These are phyloP conservation scores for Stegophylla sp. DNA, from an alignment of 2,888 invertebrate species.

Conservation along the genomic window DNA sequence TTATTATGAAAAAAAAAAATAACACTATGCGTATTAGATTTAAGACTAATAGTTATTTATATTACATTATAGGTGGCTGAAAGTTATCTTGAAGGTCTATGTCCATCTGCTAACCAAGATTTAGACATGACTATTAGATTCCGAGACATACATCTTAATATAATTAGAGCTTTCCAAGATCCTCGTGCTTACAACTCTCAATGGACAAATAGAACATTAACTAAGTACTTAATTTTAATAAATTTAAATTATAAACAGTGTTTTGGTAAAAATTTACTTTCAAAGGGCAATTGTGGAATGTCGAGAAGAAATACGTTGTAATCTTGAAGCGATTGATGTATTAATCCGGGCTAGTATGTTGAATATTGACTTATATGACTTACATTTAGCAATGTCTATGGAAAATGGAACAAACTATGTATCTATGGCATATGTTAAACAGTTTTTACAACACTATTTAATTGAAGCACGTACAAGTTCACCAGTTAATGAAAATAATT, in stretches of 20 bases:
- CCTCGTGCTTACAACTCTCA: conserved; percentile 84
- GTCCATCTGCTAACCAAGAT: conserved; percentile 73
- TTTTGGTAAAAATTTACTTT: conserved; percentile 19
- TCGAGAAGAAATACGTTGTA: conserved; percentile 87
- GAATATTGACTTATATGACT: conserved; percentile 78
- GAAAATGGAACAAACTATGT: conserved; percentile 82
- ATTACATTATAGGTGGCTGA: conserved; percentile 78
- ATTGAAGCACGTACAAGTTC: conserved; percentile 82
- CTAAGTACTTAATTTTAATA: conserved; percentile 74
- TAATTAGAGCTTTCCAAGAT: conserved; percentile 90
- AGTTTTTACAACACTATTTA: conserved; percentile 84
- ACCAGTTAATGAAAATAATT: conserved; percentile 81
- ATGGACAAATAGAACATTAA: conserved; percentile 90
- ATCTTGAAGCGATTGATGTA: conserved; percentile 89
- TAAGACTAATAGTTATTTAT: background rate
- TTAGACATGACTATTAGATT: conserved; percentile 78
- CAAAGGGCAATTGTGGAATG: conserved; percentile 75
- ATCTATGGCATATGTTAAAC: conserved; percentile 90
- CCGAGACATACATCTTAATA: conserved; percentile 85
- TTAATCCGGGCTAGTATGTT: conserved; percentile 84
- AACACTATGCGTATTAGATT: too few species aligned
- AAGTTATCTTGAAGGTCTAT: conserved; percentile 82
- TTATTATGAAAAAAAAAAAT: too few species aligned
- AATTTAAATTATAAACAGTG: conserved; percentile 2
- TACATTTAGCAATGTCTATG: conserved; percentile 82